Evolutionary conservation across 2,113 vertebrate species (phyloP).

Genomic region (Polyodon spathula): DNA sequence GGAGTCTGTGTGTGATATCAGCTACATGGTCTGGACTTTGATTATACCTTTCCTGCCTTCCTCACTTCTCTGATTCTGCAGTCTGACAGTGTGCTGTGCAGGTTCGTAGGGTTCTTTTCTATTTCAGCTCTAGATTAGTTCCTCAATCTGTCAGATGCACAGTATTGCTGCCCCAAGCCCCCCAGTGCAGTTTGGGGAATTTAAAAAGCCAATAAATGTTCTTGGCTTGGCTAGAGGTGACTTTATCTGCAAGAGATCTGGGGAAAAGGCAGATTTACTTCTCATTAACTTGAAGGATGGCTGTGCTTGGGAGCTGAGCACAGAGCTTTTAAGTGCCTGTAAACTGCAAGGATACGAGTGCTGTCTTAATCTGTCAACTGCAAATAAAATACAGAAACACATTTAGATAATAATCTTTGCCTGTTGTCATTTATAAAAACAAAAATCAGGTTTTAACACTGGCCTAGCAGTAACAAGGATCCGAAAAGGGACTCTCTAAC

Average conservation of each 20-base stretch:
- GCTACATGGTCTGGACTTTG: neutral
- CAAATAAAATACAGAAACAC: no score
- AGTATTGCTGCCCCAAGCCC: slow-evolving; percentile 32
- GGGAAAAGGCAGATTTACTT: slow-evolving; percentile 26
- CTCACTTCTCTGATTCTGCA: no score
- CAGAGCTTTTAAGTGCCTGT: slow-evolving; percentile 39
- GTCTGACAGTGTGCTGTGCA: no score
- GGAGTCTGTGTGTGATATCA: no score
- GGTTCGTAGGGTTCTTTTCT: no score
- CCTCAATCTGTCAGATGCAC: slow-evolving; percentile 17
- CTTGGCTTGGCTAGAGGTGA: neutral
- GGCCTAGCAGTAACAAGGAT: no score
- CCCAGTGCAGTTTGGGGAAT: slow-evolving; percentile 28
- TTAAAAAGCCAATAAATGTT: slow-evolving; percentile 25
- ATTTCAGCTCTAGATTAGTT: neutral
- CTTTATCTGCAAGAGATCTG: neutral
- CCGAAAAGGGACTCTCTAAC: no score
- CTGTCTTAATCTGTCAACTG: slow-evolving; percentile 35
- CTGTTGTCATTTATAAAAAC: no score
- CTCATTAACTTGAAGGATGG: slow-evolving; percentile 30
- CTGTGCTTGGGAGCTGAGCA: slow-evolving; percentile 27
- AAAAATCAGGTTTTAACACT: no score
- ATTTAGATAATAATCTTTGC: no score
- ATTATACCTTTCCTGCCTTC: no score
- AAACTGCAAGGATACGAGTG: slow-evolving; percentile 39